Conservation (phyloP, 2,888 invertebrate genomes). For the Drosophila anceps region DNA sequence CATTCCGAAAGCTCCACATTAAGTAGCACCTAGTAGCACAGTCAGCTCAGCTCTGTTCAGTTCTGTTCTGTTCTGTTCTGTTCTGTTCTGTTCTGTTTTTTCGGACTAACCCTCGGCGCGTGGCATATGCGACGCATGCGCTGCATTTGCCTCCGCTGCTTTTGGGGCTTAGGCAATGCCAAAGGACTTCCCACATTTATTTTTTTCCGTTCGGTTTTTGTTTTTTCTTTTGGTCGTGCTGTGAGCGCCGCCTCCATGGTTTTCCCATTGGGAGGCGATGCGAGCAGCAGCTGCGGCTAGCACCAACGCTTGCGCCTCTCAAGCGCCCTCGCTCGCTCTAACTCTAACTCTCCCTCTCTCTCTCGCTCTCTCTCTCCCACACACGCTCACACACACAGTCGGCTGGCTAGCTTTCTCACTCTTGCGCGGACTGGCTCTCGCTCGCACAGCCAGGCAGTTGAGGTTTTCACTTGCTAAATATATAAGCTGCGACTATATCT, state of each 20-base stretch:
- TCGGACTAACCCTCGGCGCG: constrained; percentile 37
- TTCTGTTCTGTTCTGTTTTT: constrained; percentile 12
- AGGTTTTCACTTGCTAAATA: constrained; percentile 18
- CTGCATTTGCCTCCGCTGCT: background rate
- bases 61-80: background rate
- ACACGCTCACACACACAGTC: background rate
- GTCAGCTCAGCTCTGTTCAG: background rate
- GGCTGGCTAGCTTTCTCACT: constrained; percentile 13
- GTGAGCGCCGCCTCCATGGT: constrained; percentile 39
- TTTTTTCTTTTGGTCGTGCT: constrained; percentile 22
- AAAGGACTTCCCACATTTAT: constrained; percentile 78
- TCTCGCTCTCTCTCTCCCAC: constrained; percentile 1
- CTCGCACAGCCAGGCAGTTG: constrained; percentile 5
- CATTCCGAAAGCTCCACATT: constrained; percentile 72
- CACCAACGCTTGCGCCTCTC: constrained; percentile 76
- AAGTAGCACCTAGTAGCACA: constrained; percentile 57
- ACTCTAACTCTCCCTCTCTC: constrained; percentile 11
- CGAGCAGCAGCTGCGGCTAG: constrained; percentile 33
- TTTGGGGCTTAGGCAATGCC: constrained; percentile 17
- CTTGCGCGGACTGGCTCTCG: constrained; percentile 12
- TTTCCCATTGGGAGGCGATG: constrained; percentile 76
- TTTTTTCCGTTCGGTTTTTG: background rate
- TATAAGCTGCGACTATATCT: constrained; percentile 25
- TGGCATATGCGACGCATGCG: constrained; percentile 52
- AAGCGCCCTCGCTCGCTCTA: constrained; percentile 36